Base-by-base conservation (phyloP, 2,113 vertebrate species). In the Pangasianodon gigas region DNA sequence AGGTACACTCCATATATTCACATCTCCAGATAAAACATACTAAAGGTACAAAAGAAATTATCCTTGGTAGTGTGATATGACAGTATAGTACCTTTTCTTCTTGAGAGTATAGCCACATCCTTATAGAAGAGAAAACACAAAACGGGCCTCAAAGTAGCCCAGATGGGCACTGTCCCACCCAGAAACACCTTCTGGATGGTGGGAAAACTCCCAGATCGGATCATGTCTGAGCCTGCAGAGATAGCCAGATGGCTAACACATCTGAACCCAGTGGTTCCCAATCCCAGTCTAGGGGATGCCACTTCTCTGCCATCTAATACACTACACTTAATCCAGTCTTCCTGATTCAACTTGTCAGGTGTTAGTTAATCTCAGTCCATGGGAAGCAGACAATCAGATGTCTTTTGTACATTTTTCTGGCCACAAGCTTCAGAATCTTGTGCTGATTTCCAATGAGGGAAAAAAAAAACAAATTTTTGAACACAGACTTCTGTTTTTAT, bases 191-290 rank as follows among this genome's bases (percentile, higher is more conserved):
- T 85, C 56, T 77, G 84, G 54, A 84, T 48, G 71, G 44, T 69
- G 52, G 83, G 46, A 89, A 62, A 13, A 13, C 44, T 65, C 67
- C 84, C 88, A 84, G 71, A 62, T 88, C 75, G 14, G 16, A 41
- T 84, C 69, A 77, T 46, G 75, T 60, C 56, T 79, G 86, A 77
- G 52, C 86, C 86, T 74, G 54, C 71, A 56, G 54, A 83, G 79
- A 51, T 46, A 54, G 51, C 51, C 81, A 65, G 88, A 88, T 89
- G 87, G 87, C 48, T 16, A 88, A 74, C 62, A 84, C 87, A 69
- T 84, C 65, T 60, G 74, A 87, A 79, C 86, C 52, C 86, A 87
- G 86, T 79, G 86, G 86, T 87, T 87, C 67, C 65, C 67, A 41
- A 86, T 74, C 65, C 48, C 65, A 54, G n/a, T 24, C 46, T 74